Base-by-base conservation (phyloP, 1,140 invertebrate species). In the Melanaphis sacchari region DNA sequence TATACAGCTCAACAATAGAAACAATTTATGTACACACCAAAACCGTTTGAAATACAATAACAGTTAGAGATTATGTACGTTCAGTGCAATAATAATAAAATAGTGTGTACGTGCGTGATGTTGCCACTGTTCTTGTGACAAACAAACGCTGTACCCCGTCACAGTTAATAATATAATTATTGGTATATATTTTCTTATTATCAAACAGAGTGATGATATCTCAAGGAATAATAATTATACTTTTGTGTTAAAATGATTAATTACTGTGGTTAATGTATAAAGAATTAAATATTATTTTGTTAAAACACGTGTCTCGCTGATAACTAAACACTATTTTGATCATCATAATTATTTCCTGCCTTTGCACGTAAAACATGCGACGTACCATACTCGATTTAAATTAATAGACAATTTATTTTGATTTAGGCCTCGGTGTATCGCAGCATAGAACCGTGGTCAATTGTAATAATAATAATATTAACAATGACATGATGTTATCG, bases 71-170 rank as follows among this genome's bases (percentile, higher is more conserved):
- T 76, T 76, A 76, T 31, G n/a, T 76, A 76, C 59, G 59, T 76
- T 31, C 31, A 18, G 59, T 76, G 7, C 59, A 66, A 66, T 66
- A n/a, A 66, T n/a, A 66, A n/a, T 59, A 59, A 59, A 9, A 15
- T n/a, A 76, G 59, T n/a, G 31, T 76, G 59, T 76, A 76, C 59
- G 59, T 76, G 59, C 59, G 59, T 76, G 59, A 76, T 76, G 59
- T 31, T 66, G 31, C 59, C 31, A 18, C 59, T 66, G n/a, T 76
- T 76, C n/a, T 76, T n/a, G 59, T 76, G n/a, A 76, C 59, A 76
- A 76, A 76, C 59, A 18, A 31, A 59, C n/a, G n/a, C n/a, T n/a
- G 59, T n/a, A n/a, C 59, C 31, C 59, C 31, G 59, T n/a, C 11
- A 6, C 5, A n/a, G 59, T 76, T 24, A 26, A 26, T 54, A 26